Conservation (phyloP, 23 tunicate species). For the Trididemnum nubilum region DNA sequence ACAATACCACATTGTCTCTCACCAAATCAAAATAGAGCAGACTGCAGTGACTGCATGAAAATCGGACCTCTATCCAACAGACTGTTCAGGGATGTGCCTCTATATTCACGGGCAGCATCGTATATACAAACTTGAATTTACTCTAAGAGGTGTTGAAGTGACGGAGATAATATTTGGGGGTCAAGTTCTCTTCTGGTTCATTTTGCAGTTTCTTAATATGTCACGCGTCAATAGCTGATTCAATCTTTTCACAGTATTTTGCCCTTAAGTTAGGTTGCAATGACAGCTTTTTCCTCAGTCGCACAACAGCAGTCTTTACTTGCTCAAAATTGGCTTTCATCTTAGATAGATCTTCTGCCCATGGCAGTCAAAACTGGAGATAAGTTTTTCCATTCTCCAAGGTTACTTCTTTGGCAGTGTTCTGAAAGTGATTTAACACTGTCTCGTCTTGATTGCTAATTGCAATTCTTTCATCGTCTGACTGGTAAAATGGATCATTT, state of each 20-base stretch:
- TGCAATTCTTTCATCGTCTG: neutral
- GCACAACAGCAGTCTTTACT: neutral
- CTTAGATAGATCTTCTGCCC: neutral
- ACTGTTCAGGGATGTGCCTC: neutral
- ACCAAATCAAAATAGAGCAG: conserved; percentile 1
- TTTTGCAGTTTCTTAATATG: neutral
- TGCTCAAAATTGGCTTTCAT: neutral
- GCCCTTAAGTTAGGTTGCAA: neutral
- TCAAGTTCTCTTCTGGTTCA: neutral
- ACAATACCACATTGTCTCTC: conserved; percentile 8
- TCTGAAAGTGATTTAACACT: neutral
- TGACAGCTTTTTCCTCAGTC: neutral
- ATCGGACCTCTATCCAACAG: conserved; percentile 3
- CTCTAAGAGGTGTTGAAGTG: conserved; percentile 10
- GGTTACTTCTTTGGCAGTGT: neutral
- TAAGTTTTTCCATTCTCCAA: neutral
- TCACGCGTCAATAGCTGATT: neutral
- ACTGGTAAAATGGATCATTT: neutral
- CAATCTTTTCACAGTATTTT: conserved; percentile 6
- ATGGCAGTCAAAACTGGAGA: neutral
- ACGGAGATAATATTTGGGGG: neutral
- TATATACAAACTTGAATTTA: neutral
- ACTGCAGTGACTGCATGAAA: neutral
- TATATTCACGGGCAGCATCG: conserved; percentile 11
- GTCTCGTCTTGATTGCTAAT: neutral